Evolutionary conservation across 2,888 invertebrate genomes (phyloP).

Genomic region (Drosophila pullipes): DNA sequence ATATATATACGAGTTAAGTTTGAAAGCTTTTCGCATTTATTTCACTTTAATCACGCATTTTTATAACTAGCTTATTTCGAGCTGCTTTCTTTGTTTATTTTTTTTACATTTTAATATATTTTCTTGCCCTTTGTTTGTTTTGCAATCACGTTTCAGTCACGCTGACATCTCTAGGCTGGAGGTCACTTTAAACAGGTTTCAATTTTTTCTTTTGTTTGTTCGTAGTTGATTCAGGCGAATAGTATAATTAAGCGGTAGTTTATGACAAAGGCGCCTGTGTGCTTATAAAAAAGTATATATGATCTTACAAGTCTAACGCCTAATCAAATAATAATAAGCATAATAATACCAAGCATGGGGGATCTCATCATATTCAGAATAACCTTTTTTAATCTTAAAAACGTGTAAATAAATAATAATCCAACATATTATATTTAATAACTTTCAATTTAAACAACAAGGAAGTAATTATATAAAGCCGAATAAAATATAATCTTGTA

Average conservation of each 20-base stretch:
- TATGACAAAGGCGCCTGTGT: slow-evolving; percentile 21
- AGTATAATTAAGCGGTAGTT: slow-evolving; percentile 50
- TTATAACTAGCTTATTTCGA: neutral
- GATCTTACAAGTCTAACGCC: slow-evolving; percentile 10
- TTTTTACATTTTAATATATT: neutral
- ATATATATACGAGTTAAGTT: neutral
- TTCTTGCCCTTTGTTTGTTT: neutral
- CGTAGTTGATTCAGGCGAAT: slow-evolving; percentile 28
- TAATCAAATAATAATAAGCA: slow-evolving; percentile 6
- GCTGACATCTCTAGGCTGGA: slow-evolving; percentile 42
- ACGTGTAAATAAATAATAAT: neutral
- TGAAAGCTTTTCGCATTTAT: neutral
- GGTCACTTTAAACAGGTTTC: slow-evolving; percentile 64
- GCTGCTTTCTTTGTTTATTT: neutral
- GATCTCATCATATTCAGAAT: neutral
- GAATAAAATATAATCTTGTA: neutral
- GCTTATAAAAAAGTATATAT: slow-evolving; percentile 4
- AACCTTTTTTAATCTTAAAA: neutral
- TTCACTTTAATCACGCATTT: neutral
- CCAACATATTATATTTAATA: neutral
- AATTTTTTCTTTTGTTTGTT: slow-evolving; percentile 37
- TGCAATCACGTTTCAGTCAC: slow-evolving; percentile 15
- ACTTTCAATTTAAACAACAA: neutral
- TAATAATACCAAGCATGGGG: neutral
- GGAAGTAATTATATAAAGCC: neutral